phyloP scores from a whole-genome alignment of 2,113 vertebrate genomes.

The Bubalus kerabau region DNA sequence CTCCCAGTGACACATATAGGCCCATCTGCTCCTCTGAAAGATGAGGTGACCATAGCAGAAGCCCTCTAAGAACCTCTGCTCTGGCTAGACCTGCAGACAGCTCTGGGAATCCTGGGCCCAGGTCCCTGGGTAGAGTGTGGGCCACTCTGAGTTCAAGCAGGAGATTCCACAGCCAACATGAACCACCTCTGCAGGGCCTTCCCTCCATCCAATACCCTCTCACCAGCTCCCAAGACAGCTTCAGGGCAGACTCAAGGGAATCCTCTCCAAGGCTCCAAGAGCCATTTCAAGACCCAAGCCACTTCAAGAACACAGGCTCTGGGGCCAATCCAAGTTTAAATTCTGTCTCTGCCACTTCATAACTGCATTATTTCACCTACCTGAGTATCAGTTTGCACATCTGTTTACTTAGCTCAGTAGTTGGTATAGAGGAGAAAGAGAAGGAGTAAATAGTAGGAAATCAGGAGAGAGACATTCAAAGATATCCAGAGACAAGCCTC shows the following conservation, averaged over 20 bases:
- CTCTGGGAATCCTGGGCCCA: not conserved
- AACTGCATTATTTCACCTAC: not conserved
- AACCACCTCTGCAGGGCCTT: not conserved
- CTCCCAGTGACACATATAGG: fast-evolving
- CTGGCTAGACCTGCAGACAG: not conserved
- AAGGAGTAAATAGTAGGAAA: not conserved
- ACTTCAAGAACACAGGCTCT: not conserved
- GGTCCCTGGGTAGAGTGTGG: not conserved
- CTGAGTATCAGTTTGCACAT: not conserved
- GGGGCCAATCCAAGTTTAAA: not conserved
- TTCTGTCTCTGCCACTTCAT: not conserved
- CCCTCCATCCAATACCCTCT: not conserved
- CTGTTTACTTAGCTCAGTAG: not conserved
- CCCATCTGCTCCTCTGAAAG: not conserved
- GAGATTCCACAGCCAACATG: fast-evolving
- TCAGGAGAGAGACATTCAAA: not conserved
- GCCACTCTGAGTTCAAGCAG: not conserved
- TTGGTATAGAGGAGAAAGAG: not conserved
- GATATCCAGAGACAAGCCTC: not conserved
- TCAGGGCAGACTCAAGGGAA: not conserved
- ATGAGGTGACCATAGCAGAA: not conserved
- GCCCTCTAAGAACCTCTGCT: not conserved
- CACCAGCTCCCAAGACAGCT: not conserved
- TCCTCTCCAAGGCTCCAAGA: not conserved
- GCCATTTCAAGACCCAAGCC: not conserved